A percentile compares a stretch with the other conserved stretches of the same genome.
Evolutionary conservation across 2,888 invertebrate species (phyloP).

Genomic region (Drosophila rellima): DNA sequence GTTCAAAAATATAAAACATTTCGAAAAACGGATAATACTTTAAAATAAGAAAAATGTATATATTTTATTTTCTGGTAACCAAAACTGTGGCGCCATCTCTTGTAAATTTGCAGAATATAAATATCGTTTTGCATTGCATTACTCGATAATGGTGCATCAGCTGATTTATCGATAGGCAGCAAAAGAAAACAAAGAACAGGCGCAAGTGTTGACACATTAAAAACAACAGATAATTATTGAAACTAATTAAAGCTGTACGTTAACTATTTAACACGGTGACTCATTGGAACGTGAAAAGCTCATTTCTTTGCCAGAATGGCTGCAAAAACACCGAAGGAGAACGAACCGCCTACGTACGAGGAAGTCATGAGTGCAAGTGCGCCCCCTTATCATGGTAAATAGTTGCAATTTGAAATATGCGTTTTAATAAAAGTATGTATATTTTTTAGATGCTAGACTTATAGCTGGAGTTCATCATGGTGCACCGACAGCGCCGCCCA

Average conservation of each 20-base stretch:
- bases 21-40: too few species aligned
- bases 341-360: slow-evolving; percentile 87
- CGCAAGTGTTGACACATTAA: slow-evolving; percentile 31
- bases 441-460: slow-evolving; percentile 50
- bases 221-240: slow-evolving; percentile 30
- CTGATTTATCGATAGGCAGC: slow-evolving; percentile 50
- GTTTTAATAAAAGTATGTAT: not conserved
- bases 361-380: slow-evolving; percentile 79
- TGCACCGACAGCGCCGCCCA: slow-evolving; percentile 60
- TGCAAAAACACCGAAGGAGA: slow-evolving; percentile 61
- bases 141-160: slow-evolving; percentile 46
- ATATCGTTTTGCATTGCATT: not conserved
- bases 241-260: slow-evolving; percentile 23
- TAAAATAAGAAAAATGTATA: not conserved
- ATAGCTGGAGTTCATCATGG: slow-evolving; percentile 71
- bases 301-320: slow-evolving; percentile 43
- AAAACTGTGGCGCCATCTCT: not conserved
- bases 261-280: slow-evolving; percentile 28
- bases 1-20: too few species aligned
- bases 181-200: slow-evolving; percentile 37
- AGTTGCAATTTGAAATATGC: not conserved
- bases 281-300: slow-evolving; percentile 27
- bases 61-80: not conserved
- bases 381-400: slow-evolving; percentile 49
- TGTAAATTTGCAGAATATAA: not conserved